phyloP scores from a whole-genome alignment of 2,113 vertebrate species.

The Sclerurus mexicanus region DNA sequence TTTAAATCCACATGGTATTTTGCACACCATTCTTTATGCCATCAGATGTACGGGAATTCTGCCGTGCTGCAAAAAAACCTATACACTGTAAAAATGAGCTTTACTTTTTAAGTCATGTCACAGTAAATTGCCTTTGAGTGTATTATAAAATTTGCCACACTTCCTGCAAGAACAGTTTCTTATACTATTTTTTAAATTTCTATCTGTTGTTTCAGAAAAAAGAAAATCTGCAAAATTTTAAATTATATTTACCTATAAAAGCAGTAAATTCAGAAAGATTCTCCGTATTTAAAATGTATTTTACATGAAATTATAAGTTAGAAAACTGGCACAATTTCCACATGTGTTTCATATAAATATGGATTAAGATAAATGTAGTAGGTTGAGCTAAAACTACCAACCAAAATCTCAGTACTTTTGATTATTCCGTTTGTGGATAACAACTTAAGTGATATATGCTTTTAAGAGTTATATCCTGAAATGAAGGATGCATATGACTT shows the following conservation, averaged over 20 bases:
- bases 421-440: neutral
- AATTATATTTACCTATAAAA: neutral
- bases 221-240: neutral
- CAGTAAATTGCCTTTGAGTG: conserved; percentile 5
- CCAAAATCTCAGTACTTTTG: neutral
- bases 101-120: conserved; percentile 23
- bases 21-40: neutral
- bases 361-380: neutral
- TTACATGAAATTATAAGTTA: neutral
- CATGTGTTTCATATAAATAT: neutral
- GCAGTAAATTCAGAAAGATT: neutral
- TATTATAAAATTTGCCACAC: neutral
- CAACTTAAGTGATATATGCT: neutral
- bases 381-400: neutral
- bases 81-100: neutral
- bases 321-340: neutral
- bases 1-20: conserved; percentile 2
- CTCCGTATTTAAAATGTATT: neutral
- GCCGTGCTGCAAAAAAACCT: neutral
- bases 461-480: neutral
- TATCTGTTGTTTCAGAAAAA: neutral
- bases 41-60: neutral
- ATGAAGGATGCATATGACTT: neutral
- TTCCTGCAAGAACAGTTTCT: neutral
- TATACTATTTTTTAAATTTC: neutral